Conservation (phyloP, 2,113 vertebrate species). For the Gasterosteus aculeatus region DNA sequence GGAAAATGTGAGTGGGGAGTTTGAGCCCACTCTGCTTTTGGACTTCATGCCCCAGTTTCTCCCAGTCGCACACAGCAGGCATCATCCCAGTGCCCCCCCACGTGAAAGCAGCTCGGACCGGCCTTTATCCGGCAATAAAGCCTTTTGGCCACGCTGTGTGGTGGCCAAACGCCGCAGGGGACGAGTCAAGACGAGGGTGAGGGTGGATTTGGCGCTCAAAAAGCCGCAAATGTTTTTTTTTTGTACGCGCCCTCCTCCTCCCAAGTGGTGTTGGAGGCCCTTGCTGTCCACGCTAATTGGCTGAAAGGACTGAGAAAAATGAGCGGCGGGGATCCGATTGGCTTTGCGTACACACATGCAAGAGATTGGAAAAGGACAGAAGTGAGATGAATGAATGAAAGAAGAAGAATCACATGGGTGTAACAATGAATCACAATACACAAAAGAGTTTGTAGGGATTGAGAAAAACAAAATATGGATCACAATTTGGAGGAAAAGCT, state of each 20-base stretch:
- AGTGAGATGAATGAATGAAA: background rate
- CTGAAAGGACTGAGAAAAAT: constrained; percentile 64
- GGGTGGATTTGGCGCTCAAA: constrained; percentile 66
- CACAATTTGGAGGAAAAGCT: background rate
- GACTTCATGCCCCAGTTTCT: constrained; percentile 64
- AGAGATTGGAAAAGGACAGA: constrained; percentile 26
- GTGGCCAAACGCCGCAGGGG: constrained; percentile 59
- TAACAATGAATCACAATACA: background rate
- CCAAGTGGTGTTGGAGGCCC: constrained; percentile 45
- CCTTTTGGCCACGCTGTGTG: constrained; percentile 53
- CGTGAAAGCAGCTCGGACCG: constrained; percentile 55
- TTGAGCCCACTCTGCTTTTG: constrained; percentile 43
- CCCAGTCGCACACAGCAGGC: constrained; percentile 47
- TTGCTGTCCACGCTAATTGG: constrained; percentile 69
- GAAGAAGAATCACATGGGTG: background rate
- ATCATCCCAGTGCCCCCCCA: constrained; percentile 50
- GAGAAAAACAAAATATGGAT: background rate
- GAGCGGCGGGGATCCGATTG: constrained; percentile 32
- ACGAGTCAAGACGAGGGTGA: constrained; percentile 53
- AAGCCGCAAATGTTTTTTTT: constrained; percentile 72
- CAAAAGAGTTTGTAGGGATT: background rate
- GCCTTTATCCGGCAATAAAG: constrained; percentile 61
- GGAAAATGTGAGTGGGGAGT: constrained; percentile 37
- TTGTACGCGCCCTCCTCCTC: constrained; percentile 58
- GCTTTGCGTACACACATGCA: constrained; percentile 22